Evolutionary conservation across 2,113 vertebrate genomes (phyloP).

Genomic region (Dunckerocampus dactyliophorus): DNA sequence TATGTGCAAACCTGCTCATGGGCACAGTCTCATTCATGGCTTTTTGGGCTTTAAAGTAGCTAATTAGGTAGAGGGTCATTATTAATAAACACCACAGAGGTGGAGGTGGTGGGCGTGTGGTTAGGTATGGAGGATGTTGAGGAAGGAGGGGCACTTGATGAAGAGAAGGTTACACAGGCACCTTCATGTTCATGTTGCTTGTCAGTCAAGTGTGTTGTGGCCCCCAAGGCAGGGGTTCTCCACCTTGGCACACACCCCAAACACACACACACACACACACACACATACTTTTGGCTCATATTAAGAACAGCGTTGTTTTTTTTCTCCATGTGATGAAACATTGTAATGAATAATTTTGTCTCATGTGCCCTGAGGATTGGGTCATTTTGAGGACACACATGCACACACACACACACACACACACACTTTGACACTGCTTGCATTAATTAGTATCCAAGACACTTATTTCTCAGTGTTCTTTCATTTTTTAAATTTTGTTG

Average conservation of each 20-base stretch:
- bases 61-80: conserved; percentile 50
- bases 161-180: conserved; percentile 40
- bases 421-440: conserved; percentile 1
- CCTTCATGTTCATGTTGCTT: conserved; percentile 53
- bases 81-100: conserved; percentile 40
- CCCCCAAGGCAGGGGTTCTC: conserved; percentile 65
- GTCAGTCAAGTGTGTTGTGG: conserved; percentile 58
- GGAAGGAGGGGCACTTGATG: conserved; percentile 35
- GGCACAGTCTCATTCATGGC: conserved; percentile 47
- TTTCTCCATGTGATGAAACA: conserved; percentile 45
- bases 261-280: conserved; percentile 18
- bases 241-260: conserved; percentile 48
- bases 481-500: too few species aligned
- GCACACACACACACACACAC: background rate
- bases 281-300: conserved; percentile 40
- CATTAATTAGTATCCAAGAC: too few species aligned
- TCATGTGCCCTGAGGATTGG: conserved; percentile 33
- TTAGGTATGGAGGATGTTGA: conserved; percentile 18
- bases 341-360: conserved; percentile 42
- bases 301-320: conserved; percentile 30
- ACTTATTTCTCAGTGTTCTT: too few species aligned
- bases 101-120: conserved; percentile 8
- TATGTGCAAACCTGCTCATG: conserved; percentile 69
- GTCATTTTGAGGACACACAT: conserved; percentile 24
- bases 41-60: conserved; percentile 47